Evolutionary conservation across 2,113 vertebrate species (phyloP), one percentile per base, ranked within the genome.

Genomic region (Centropus bengalensis): DNA sequence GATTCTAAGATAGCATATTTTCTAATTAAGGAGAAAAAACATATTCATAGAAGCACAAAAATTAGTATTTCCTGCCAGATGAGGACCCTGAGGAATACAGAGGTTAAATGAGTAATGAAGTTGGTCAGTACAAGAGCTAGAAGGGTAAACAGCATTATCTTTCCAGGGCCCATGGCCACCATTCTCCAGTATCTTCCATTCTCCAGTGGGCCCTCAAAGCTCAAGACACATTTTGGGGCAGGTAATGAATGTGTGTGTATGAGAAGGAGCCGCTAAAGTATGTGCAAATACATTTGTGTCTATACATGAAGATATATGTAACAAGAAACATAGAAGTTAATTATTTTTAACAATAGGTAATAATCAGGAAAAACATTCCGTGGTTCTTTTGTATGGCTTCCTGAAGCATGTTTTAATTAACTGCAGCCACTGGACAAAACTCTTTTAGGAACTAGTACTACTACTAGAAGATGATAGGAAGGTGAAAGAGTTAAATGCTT

Each of bases 231-330:
- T 44, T 56, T 20, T 21, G 16, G 7, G 40, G 60, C 49, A 81
- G 14, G 21, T 6, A 28, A 14, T 1, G 26, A 77, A 67, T 1
- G 1, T 2, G 5, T 6, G 16, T 7, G 10, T 9, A 49, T 3
- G 12, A 74, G 70, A 76, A 62, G 11, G 17, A 91, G 19, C 9
- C 28, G 16, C 28, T 20, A 54, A 86, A 0, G 1, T 76, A 91
- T 73, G 9, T 6, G 6, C 38, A 90, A 47, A 19, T 45, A 45
- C 19, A 45, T 38, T 68, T 79, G 40, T 76, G 4, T 22, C 38
- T 63, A 10, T 5, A 60, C 5, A 42, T 13, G 33, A 76, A 82
- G 40, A 60, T n/a, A 42, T 1, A 56, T 0, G 0, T 28, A 42
- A 26, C 9, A 38, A 82, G 18, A 84, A 89, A 79, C 6, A 15